Base-by-base conservation (phyloP, 2,888 invertebrate species). In the Tenthredo mesomela region DNA sequence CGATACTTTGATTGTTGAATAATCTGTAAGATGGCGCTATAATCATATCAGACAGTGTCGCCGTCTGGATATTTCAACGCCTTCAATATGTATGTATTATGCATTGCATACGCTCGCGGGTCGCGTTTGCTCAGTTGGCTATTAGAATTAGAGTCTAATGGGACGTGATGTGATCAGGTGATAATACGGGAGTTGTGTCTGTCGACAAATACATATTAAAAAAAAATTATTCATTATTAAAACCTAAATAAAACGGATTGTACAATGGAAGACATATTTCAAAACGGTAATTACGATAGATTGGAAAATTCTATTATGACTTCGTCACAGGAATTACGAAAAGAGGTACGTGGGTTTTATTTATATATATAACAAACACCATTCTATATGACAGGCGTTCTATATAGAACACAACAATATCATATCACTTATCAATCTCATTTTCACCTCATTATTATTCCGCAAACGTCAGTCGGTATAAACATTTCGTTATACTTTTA, bases 231-330 rank as follows among this genome's bases (percentile, higher is more conserved):
- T n/a, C 7, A n/a, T 58, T 29, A n/a, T 54, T n/a, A 2, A 15
- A 18, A 15, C 21, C 78, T 25, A 18, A n/a, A 9, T 78, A 21
- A 1, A n/a, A 5, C 77, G 29, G 54, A 6, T 29, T 18, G 29
- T 50, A 61, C 61, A 37, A 92, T 92, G 92, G 92, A 92, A 87
- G 91, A 90, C 80, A 88, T 91, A 70, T 90, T 92, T 87, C 91
- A 91, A 83, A 93, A 93, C 89, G 93, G 92, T 50, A 92, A 93
- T 89, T 89, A 90, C 85, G 89, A 89, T 71, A 90, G 89, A 85
- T 89, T 89, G 82, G 85, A 89, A 7, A 91, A 91, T 71, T 87
- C 89, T n/a, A 91, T 90, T 84, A 88, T 89, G 88, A 88, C 87
- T 80, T 87, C 87, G 2, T 47, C 82, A 15, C 25, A 82, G n/a